Conservation (phyloP, 2,113 vertebrate genomes). For the Petrocephalus zakoni region DNA sequence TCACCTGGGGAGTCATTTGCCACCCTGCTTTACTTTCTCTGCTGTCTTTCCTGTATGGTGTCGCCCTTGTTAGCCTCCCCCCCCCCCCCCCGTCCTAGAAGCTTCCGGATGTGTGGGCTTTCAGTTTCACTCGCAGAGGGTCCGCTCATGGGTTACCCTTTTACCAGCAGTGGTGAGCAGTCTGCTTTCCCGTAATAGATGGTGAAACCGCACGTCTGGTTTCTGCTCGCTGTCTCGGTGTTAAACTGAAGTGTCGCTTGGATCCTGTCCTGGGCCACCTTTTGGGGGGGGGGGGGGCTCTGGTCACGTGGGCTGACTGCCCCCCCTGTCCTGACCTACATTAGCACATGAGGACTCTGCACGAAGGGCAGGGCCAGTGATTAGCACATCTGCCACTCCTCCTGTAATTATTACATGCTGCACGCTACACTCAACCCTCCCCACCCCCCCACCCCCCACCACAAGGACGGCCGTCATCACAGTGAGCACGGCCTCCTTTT, state of each 20-base stretch:
- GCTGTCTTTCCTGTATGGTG: not conserved
- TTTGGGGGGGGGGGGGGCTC: not conserved
- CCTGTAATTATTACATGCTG: constrained; percentile 30
- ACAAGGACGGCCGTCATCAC: not conserved
- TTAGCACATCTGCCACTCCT: not conserved
- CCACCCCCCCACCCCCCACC: not conserved
- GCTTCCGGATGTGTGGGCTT: not conserved
- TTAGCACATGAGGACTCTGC: not conserved
- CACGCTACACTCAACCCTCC: not conserved
- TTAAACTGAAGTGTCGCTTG: not conserved
- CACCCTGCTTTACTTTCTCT: not conserved
- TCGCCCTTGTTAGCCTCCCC: not conserved
- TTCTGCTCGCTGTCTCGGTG: not conserved
- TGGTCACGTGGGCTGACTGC: not conserved
- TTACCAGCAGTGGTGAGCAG: not conserved
- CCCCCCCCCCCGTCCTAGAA: not conserved
- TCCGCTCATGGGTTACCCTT: not conserved
- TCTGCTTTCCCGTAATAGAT: not conserved
- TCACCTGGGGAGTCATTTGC: not conserved
- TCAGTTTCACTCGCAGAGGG: not conserved
- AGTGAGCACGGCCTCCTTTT: not conserved
- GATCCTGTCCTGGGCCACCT: not conserved
- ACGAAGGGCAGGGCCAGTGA: not conserved
- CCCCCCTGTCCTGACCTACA: constrained; percentile 12
- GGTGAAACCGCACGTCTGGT: not conserved